phyloP scores from a whole-genome alignment of 2,797 vertebrate genomes.

The Vespertilio murinus region DNA sequence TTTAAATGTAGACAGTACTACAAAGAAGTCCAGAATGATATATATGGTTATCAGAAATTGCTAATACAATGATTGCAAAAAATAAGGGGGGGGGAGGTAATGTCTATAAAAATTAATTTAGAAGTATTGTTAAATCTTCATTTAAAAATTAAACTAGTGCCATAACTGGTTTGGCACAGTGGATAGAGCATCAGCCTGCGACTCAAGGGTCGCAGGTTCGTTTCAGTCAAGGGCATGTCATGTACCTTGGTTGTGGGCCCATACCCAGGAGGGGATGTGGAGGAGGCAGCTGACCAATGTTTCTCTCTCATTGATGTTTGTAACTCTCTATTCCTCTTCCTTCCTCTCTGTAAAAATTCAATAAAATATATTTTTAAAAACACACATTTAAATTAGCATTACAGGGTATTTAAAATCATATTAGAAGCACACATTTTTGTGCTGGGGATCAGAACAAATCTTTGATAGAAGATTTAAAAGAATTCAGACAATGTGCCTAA shows the following conservation, averaged over 20 bases:
- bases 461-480: background rate
- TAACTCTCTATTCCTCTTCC: too few species aligned
- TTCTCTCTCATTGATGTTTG: too few species aligned
- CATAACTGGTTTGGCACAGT: too few species aligned
- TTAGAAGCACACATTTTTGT: slow-evolving; percentile 21
- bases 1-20: background rate
- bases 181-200: too few species aligned
- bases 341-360: too few species aligned
- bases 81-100: background rate
- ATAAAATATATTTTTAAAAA: too few species aligned
- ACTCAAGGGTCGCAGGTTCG: too few species aligned
- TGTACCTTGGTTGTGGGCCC: too few species aligned
- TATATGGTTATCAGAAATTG: background rate
- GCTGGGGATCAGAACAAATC: background rate
- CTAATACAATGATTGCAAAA: background rate
- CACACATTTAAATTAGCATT: background rate
- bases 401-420: background rate
- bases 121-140: slow-evolving; percentile 7
- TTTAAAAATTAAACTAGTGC: background rate
- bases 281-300: too few species aligned
- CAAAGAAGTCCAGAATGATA: background rate
- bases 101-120: slow-evolving; percentile 36
- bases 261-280: too few species aligned
- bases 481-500: slow-evolving; percentile 35
- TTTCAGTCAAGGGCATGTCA: too few species aligned